Evolutionary conservation across 2,113 vertebrate genomes (phyloP), one percentile per base, ranked within the genome.

Genomic region (Nestor notabilis): DNA sequence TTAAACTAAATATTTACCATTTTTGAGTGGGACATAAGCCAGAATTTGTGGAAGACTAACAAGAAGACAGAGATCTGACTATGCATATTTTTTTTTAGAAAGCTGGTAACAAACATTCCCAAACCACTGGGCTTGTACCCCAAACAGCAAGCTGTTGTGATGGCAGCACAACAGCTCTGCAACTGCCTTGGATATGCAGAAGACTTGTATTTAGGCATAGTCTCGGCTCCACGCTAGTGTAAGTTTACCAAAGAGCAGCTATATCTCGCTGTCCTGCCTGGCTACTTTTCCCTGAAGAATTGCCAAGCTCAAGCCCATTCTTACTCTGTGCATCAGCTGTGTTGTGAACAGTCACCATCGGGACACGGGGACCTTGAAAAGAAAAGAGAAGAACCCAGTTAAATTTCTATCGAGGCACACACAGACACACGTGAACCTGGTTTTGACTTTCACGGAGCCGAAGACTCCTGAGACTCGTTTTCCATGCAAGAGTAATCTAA

Each of bases 301-400:
- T 13, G 29, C 65, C 55, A 82, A 68, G 75, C 37, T 71, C 14
- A 58, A 75, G 19, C 5, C 28, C 11, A 10, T 81, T 97, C 99
- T 99, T 98, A 99, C 99, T 99, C 93, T 98, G 98, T 95, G 97
- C 90, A 31, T 99, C 97, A 0, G 98, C 97, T 0, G 99, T 99
- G 96, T 98, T 98, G 98, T 99, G 99, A 35, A 99, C 97, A 0
- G 99, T 98, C 56, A 99, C 99, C 78, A 97, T 98, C 1, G 99
- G 99, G 83, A 99, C 98, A 19, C 98, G 98, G 10, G 99, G 99
- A 47, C 99, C 99, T 99, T 39, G 68, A 88, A 89, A 56, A 97
- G 52, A 90, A 76, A 47, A 96, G 58, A 95, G 89, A 93, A 80
- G 39, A 43, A 37, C 12, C 84, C 10, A 9, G 92, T 96, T 92